These are phyloP conservation scores for Phymastichus coffea DNA, from an alignment of 1,140 invertebrate genomes.

Conservation along the genomic window DNA sequence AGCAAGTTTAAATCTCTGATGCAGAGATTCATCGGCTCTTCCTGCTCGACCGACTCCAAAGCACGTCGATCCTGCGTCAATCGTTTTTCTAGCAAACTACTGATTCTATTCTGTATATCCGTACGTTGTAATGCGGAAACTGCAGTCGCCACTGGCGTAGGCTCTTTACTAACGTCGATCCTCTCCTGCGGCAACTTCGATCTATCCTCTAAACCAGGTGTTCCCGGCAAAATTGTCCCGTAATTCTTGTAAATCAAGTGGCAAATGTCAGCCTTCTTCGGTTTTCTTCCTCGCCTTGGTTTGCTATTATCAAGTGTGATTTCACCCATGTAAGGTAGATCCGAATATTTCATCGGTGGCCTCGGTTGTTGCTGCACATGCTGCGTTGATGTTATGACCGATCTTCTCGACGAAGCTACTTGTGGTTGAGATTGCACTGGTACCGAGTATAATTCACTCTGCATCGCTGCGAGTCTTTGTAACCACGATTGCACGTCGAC, in stretches of 20 bases:
- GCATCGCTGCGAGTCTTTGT: constrained; percentile 68
- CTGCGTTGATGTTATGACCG: constrained; percentile 45
- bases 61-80: constrained; percentile 63
- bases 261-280: constrained; percentile 87
- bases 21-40: constrained; percentile 82
- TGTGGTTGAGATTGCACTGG: constrained; percentile 15
- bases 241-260: constrained; percentile 90
- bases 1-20: constrained; percentile 70
- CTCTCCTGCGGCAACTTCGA: constrained; percentile 34
- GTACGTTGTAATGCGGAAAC: constrained; percentile 53
- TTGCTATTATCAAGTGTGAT: constrained; percentile 85
- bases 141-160: constrained; percentile 20
- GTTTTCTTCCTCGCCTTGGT: constrained; percentile 78
- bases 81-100: constrained; percentile 67
- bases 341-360: constrained; percentile 71
- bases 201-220: constrained; percentile 59
- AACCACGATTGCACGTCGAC: constrained; percentile 68
- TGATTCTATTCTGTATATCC: constrained; percentile 71
- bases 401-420: constrained; percentile 34
- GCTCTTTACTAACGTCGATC: constrained; percentile 26
- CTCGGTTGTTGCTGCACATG: constrained; percentile 36
- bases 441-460: constrained; percentile 55
- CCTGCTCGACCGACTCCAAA: constrained; percentile 50
- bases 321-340: constrained; percentile 87
- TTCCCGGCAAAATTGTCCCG: constrained; percentile 77